phyloP scores from a whole-genome alignment of 2,888 invertebrate genomes.

The Conchocele bisecta region DNA sequence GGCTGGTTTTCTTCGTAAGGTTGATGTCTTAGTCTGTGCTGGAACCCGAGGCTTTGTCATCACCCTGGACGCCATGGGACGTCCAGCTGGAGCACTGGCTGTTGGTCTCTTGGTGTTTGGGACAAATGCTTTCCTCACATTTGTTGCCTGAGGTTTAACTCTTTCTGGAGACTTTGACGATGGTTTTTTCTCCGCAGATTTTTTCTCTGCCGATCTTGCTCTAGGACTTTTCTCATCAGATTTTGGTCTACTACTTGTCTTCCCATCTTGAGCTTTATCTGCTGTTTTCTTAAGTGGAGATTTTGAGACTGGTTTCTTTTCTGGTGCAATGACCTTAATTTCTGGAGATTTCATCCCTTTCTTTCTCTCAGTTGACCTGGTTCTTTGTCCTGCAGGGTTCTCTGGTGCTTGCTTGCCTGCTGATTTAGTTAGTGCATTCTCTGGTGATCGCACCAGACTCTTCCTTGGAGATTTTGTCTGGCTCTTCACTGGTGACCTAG shows the following conservation, averaged over 20 bases:
- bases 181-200: background rate
- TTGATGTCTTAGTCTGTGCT: too few species aligned
- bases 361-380: constrained; percentile 3
- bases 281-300: constrained; percentile 19
- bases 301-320: background rate
- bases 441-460: background rate
- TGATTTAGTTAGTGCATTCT: too few species aligned
- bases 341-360: constrained; percentile 30
- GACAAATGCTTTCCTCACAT: background rate
- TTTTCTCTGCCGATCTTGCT: background rate
- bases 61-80: too few species aligned
- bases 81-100: too few species aligned
- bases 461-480: background rate
- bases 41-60: too few species aligned
- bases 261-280: constrained; percentile 4
- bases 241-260: background rate
- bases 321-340: constrained; percentile 14
- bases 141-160: background rate
- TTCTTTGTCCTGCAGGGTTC: too few species aligned
- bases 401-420: too few species aligned
- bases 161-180: too few species aligned
- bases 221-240: background rate
- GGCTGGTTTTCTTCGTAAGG: too few species aligned
- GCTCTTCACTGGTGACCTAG: background rate
- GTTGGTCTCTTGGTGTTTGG: background rate